Conservation (phyloP, 2,888 invertebrate genomes). For the Eilema caniola region DNA sequence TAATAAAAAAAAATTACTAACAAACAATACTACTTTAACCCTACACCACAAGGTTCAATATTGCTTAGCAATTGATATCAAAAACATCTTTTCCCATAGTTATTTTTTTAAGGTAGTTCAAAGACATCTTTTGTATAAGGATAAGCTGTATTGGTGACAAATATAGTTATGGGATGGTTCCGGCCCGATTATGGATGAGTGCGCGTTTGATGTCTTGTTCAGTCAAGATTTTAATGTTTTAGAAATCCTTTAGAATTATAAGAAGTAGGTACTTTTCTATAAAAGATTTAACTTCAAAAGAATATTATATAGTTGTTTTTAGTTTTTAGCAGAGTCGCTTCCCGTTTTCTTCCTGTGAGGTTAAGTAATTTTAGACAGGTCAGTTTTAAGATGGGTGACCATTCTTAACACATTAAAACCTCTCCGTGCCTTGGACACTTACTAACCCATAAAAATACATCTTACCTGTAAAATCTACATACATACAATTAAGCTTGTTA, state of each 20-base stretch:
- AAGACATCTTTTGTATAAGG: constrained; percentile 32
- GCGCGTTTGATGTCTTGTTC: constrained; percentile 26
- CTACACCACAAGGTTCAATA: constrained; percentile 4
- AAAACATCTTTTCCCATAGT: constrained; percentile 39
- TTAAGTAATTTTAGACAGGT: too few relatives aligned
- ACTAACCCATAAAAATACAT: too few relatives aligned
- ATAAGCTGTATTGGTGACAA: constrained; percentile 47
- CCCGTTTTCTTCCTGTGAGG: too few relatives aligned
- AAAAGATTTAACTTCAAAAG: constrained; percentile 7
- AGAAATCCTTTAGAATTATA: constrained; percentile 15
- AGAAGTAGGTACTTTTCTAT: not conserved
- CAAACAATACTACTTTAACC: not conserved
- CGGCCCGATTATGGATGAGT: constrained; percentile 30
- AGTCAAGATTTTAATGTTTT: constrained; percentile 20
- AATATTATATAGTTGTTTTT: not conserved
- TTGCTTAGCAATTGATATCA: constrained; percentile 19
- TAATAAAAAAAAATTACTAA: constrained; percentile 33
- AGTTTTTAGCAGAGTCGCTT: too few relatives aligned
- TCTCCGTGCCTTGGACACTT: too few relatives aligned
- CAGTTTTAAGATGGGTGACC: too few relatives aligned
- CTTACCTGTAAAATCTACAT: too few relatives aligned
- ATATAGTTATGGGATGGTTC: constrained; percentile 40
- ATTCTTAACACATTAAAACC: too few relatives aligned
- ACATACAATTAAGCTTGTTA: too few relatives aligned
- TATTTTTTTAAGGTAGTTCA: constrained; percentile 43